phyloP scores from a whole-genome alignment of 2,797 vertebrate species.

The Pangasius larnaudii region DNA sequence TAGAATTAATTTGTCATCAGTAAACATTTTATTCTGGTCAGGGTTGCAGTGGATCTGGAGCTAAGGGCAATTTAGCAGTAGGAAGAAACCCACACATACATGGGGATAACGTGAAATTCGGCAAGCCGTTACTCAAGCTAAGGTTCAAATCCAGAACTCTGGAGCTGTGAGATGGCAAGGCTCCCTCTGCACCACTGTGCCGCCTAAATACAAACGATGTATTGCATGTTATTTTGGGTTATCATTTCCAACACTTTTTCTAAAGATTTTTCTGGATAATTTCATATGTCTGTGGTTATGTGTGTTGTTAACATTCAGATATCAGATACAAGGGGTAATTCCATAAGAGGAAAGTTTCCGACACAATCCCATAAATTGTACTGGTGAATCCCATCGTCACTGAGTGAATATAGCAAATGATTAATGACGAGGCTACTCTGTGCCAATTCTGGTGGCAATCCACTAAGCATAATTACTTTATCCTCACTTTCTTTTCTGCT shows the following conservation, averaged over 20 bases:
- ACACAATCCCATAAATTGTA: neutral
- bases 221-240: neutral
- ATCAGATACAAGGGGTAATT: neutral
- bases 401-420: neutral
- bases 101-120: neutral
- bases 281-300: neutral
- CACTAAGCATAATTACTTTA: slow-evolving; percentile 43
- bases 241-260: neutral
- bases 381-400: neutral
- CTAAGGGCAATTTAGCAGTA: neutral
- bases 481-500: slow-evolving; percentile 21
- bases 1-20: neutral
- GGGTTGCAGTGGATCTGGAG: neutral
- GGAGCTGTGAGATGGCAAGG: neutral
- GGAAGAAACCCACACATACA: neutral
- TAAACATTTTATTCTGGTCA: neutral
- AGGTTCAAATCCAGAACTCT: neutral
- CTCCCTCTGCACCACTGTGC: neutral
- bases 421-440: neutral
- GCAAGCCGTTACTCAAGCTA: neutral
- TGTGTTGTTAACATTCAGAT: neutral
- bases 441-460: slow-evolving; percentile 11
- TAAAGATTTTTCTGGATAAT: neutral
- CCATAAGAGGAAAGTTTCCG: neutral
- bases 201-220: too few relatives aligned